A percentile compares a stretch with the other conserved stretches of the same genome.
phyloP scores from a whole-genome alignment of 92 coral and sea anemone species.

The Epizoanthus ramosus region DNA sequence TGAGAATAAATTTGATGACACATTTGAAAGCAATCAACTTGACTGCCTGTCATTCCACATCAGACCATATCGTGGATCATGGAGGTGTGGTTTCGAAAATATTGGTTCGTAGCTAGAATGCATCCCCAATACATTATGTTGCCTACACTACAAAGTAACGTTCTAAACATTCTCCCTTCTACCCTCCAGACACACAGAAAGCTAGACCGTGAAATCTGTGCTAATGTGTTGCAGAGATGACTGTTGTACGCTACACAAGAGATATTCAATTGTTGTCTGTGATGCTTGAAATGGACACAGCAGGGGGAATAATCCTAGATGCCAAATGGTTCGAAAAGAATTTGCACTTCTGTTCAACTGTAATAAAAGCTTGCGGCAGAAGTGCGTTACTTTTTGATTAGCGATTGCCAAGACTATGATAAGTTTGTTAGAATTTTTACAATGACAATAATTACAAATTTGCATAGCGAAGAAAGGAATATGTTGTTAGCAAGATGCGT shows the following conservation, averaged over 20 bases:
- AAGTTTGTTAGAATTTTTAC: neutral
- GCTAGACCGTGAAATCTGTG: neutral
- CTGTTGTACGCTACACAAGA: neutral
- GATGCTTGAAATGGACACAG: neutral
- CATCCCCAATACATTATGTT: neutral
- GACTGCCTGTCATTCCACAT: too few species aligned
- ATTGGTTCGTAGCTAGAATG: neutral
- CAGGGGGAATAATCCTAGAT: neutral
- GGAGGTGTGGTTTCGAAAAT: conserved; percentile 6
- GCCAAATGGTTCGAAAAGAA: neutral
- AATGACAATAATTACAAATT: neutral
- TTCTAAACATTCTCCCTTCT: neutral
- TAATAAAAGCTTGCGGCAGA: neutral
- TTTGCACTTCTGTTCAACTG: conserved; percentile 8
- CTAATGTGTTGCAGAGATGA: neutral
- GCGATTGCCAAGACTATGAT: neutral
- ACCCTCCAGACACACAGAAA: neutral
- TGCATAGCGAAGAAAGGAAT: neutral
- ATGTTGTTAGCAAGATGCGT: neutral
- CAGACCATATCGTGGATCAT: neutral
- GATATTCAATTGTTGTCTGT: neutral
- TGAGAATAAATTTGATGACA: neutral
- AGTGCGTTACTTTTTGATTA: neutral
- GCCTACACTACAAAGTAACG: neutral
- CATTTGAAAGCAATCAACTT: neutral